Percentiles rank a stretch among this genome's conserved stretches.
These are phyloP conservation scores for Conus ventricosus DNA, from an alignment of 1,140 invertebrate genomes.

Conservation along the genomic window DNA sequence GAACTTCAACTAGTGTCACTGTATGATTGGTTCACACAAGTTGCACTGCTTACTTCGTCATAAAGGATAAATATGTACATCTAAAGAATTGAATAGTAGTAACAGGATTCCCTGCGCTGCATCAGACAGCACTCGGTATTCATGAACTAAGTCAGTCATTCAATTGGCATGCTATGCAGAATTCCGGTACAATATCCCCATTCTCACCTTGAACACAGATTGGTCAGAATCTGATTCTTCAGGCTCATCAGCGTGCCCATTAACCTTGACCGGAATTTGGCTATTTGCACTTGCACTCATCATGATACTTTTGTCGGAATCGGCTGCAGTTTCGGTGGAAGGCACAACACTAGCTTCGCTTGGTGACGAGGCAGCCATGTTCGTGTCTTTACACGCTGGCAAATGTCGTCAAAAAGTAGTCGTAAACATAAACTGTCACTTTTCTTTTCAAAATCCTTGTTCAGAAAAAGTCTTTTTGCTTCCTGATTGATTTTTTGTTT, in stretches of 20 bases:
- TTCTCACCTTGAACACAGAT: slow-evolving; percentile 2
- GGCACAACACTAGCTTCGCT: slow-evolving; percentile 17
- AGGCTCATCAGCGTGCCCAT: neutral
- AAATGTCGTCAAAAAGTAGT: slow-evolving; percentile 22
- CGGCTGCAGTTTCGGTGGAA: neutral
- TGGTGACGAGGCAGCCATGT: slow-evolving; percentile 44
- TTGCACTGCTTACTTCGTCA: no score
- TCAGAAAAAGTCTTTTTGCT: no score
- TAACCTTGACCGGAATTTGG: neutral
- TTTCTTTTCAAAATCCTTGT: neutral
- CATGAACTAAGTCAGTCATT: no score
- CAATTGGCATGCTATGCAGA: no score
- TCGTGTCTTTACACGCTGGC: slow-evolving; percentile 48
- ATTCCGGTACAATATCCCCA: neutral
- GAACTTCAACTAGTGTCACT: no score
- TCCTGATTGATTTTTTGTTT: neutral
- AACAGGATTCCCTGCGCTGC: no score
- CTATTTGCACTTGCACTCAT: neutral
- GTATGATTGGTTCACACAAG: no score
- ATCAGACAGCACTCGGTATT: no score
- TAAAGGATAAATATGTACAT: no score
- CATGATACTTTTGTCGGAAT: neutral
- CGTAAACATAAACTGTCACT: slow-evolving; percentile 32
- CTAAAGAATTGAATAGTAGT: no score
- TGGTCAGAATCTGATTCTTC: neutral